Evolutionary conservation across 2,797 vertebrate species (phyloP).

Genomic region (Chrysocyon brachyurus): DNA sequence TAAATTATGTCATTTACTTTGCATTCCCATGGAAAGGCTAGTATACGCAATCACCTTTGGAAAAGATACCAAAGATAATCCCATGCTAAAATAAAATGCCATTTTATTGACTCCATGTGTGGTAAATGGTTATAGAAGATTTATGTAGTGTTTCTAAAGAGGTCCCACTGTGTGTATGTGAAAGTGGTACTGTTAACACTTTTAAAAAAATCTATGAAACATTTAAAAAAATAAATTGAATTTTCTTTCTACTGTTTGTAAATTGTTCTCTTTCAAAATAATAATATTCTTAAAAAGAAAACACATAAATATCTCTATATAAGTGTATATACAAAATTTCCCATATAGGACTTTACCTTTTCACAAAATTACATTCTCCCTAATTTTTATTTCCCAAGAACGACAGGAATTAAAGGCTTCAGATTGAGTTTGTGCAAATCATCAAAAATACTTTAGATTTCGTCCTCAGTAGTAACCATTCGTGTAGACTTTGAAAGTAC

Average conservation of each 20-base stretch:
- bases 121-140: not conserved
- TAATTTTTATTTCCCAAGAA: slow-evolving; percentile 24
- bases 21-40: slow-evolving; percentile 54
- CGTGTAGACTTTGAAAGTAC: not conserved
- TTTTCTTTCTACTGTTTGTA: not conserved
- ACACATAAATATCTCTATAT: not conserved
- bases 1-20: slow-evolving; percentile 60
- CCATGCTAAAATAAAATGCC: slow-evolving; percentile 64
- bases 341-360: not conserved
- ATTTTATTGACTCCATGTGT: slow-evolving; percentile 56
- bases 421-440: not conserved
- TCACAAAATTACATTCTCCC: not conserved
- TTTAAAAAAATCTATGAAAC: not conserved
- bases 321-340: not conserved
- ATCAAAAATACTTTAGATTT: slow-evolving; percentile 24
- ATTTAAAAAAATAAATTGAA: not conserved
- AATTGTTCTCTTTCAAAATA: not conserved
- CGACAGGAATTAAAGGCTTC: not conserved
- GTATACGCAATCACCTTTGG: slow-evolving; percentile 73
- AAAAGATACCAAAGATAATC: slow-evolving; percentile 63
- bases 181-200: not conserved
- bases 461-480: not conserved
- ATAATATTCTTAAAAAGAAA: not conserved
- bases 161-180: not conserved
- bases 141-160: not conserved